Percentiles rank a stretch among this genome's conserved stretches.
Conservation (phyloP, 2,113 vertebrate species). For the Neotoma lepida region DNA sequence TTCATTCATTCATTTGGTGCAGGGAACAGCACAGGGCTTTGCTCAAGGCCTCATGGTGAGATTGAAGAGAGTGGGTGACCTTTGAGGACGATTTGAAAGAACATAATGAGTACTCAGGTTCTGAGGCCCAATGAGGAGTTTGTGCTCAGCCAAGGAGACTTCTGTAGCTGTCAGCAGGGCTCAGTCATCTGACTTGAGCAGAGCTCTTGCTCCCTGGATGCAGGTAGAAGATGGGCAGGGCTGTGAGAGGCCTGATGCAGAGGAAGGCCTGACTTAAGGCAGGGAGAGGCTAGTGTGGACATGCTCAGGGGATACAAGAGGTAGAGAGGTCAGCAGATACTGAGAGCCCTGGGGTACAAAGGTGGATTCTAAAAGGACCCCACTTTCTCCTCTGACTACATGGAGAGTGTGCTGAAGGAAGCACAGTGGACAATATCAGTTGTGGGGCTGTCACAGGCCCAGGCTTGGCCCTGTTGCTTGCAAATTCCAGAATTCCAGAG, state of each 20-base stretch:
- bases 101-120: neutral
- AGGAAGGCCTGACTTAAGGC: neutral
- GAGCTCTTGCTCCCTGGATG: neutral
- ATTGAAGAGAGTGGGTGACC: too few relatives aligned
- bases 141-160: neutral
- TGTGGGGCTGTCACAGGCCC: neutral
- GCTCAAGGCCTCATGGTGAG: too few relatives aligned
- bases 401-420: too few relatives aligned
- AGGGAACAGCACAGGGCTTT: too few relatives aligned
- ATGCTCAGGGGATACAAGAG: neutral
- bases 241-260: neutral
- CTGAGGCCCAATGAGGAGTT: neutral
- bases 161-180: neutral
- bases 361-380: neutral
- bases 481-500: neutral
- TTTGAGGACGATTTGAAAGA: too few relatives aligned
- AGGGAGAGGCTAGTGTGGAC: neutral
- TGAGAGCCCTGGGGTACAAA: neutral
- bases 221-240: neutral
- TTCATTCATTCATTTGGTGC: neutral
- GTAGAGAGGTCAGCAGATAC: neutral
- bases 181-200: accelerated
- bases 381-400: neutral
- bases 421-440: too few relatives aligned
- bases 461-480: neutral